Base-by-base conservation (phyloP, 2,888 invertebrate genomes). In the Tiliacea aurago region DNA sequence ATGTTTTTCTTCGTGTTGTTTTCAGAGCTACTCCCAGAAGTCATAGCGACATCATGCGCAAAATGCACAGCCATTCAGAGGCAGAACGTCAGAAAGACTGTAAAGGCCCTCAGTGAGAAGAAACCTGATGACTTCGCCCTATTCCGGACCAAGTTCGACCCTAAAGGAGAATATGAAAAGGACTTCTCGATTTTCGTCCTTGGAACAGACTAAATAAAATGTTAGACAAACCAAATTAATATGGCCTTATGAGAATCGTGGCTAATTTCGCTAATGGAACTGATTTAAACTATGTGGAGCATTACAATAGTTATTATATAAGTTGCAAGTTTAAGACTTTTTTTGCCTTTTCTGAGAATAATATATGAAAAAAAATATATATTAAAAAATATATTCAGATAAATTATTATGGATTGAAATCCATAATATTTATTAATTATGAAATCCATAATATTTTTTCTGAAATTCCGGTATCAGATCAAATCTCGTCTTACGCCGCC, bases 21-120 rank as follows among this genome's bases (percentile, higher is more conserved):
- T 88, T 43, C 87, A 95, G 95, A 93, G 72, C 76, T 95, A 13
- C 86, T 95, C 0, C 95, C 95, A 0, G 95, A 95, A 83, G 92
- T 95, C 9, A 90, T 95, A 53, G 86, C 92, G 0, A 93, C 94
- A 20, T 88, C 92, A 0, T 95, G 95, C 79, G 93, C 85, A 2
- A 95, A 96, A 86, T 96, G 95, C 81, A 84, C 91, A 2, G 82
- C 90, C 0, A 86, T 91, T 41, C 95, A 95, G 75, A 93, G 88
- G 63, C 49, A 80, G 1, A 85, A 91, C 71, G 84, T 95, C 1
- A 91, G 91, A 37, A 95, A 94, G 73, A 88, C 93, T 0, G 93
- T 95, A 0, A 94, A 91, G 58, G 91, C 92, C 1, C 76, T 95
- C 0, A 91, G 86, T 37, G 91, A 93, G 68, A 93, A 87, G 80